Evolutionary conservation across 1,140 invertebrate genomes (phyloP).

Genomic region (Melipona quadrifasciata): DNA sequence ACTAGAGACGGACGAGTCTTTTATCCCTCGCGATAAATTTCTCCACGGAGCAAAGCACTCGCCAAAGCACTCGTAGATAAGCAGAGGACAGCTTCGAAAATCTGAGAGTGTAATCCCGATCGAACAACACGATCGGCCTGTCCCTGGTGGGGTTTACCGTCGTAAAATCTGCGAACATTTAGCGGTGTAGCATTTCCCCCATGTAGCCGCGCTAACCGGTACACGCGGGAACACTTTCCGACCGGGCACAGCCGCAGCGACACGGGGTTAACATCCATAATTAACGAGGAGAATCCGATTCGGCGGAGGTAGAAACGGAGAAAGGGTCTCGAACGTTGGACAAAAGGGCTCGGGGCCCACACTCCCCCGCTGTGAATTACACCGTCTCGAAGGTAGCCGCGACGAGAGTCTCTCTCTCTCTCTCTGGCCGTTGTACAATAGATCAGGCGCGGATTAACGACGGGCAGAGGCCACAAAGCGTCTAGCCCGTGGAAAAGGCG

Average conservation of each 20-base stretch:
- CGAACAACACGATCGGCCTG: background rate
- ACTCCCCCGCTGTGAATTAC: conserved; percentile 14
- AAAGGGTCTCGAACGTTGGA: background rate
- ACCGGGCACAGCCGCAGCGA: conserved; percentile 8
- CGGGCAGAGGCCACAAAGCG: conserved; percentile 28
- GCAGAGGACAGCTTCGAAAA: too few species aligned
- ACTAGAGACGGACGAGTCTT: too few species aligned
- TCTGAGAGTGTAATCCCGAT: background rate
- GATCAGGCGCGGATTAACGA: conserved; percentile 61
- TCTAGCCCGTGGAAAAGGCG: conserved; percentile 11
- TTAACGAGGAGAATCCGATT: conserved; percentile 29
- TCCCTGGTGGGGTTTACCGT: background rate
- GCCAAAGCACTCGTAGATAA: too few species aligned
- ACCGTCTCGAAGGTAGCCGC: conserved; percentile 31
- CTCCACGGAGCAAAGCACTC: background rate
- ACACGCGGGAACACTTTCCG: background rate
- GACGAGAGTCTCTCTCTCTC: background rate
- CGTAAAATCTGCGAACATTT: background rate
- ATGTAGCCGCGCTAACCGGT: too few species aligned
- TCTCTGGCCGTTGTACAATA: conserved; percentile 51
- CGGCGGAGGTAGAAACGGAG: too few species aligned
- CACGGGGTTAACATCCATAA: conserved; percentile 31
- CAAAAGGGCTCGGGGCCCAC: conserved; percentile 22
- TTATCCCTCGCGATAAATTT: too few species aligned
- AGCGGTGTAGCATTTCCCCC: background rate